Percentiles rank a stretch among this genome's conserved stretches.
Conservation (phyloP, 2,113 vertebrate genomes). For the Psephotus haematonotus region DNA sequence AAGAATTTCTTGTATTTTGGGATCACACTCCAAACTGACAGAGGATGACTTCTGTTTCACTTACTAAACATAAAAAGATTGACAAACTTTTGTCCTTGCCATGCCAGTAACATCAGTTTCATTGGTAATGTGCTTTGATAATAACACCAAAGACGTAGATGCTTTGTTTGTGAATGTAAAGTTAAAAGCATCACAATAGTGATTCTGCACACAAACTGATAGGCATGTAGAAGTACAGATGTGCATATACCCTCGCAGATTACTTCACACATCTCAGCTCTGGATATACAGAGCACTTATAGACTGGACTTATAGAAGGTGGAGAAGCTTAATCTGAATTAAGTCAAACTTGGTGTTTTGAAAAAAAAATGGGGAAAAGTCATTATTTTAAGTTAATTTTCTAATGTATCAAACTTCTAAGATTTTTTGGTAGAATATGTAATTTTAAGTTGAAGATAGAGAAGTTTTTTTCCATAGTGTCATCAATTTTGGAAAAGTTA, state of each 20-base stretch:
- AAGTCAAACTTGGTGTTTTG: not conserved
- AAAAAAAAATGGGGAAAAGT: fast-evolving
- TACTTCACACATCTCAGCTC: not conserved
- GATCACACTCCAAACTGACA: not conserved
- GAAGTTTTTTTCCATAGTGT: not conserved
- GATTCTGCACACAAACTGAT: not conserved
- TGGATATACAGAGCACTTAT: not conserved
- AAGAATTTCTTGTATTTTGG: not conserved
- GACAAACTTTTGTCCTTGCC: not conserved
- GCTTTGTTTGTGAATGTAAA: not conserved
- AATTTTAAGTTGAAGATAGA: not conserved
- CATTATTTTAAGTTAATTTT: not conserved
- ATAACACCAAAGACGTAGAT: not conserved
- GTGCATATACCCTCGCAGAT: not conserved
- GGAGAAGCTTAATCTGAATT: not conserved
- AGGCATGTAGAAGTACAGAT: not conserved
- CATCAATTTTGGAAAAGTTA: not conserved
- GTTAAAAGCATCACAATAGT: not conserved
- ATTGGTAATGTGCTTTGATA: not conserved
- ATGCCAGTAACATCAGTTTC: not conserved
- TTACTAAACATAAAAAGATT: not conserved
- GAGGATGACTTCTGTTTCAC: not conserved
- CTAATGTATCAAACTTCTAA: not conserved
- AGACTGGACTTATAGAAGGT: not conserved
- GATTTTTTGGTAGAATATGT: not conserved